phyloP scores from a whole-genome alignment of 2,888 invertebrate genomes.

The Teleogryllus oceanicus region DNA sequence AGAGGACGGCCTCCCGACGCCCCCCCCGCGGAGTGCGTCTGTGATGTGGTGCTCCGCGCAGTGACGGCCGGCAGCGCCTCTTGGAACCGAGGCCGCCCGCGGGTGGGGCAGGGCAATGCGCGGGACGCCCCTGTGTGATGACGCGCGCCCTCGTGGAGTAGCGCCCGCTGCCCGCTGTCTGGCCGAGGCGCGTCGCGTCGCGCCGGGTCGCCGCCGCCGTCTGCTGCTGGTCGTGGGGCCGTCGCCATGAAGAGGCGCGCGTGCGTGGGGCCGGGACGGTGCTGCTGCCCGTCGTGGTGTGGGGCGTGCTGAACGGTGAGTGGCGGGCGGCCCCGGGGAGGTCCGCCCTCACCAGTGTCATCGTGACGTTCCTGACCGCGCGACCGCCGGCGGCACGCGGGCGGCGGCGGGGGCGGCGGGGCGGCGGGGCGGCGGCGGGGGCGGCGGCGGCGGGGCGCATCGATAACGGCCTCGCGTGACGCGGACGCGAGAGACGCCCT shows the following conservation, averaged over 20 bases:
- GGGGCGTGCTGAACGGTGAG: conserved; percentile 6
- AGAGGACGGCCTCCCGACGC: neutral
- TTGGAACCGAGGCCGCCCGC: too few relatives aligned
- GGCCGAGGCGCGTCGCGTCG: neutral
- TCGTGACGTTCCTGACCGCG: too few relatives aligned
- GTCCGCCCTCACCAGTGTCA: too few relatives aligned
- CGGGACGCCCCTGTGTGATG: neutral
- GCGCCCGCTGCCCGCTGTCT: neutral
- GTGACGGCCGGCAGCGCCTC: too few relatives aligned
- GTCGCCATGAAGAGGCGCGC: neutral
- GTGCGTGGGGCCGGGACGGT: neutral
- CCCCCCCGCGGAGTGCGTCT: neutral
- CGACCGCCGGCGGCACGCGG: too few relatives aligned
- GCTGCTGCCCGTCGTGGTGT: conserved; percentile 18
- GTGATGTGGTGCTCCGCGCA: too few relatives aligned
- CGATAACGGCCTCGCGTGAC: too few relatives aligned
- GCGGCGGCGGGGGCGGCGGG: too few relatives aligned
- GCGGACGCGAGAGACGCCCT: too few relatives aligned
- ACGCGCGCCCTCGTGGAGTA: neutral
- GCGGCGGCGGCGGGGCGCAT: too few relatives aligned
- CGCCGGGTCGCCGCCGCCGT: neutral
- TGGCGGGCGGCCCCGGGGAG: neutral
- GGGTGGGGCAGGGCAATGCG: neutral
- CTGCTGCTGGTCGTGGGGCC: neutral
- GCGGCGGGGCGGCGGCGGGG: too few relatives aligned